A percentile compares a stretch with the other conserved stretches of the same genome.
Conservation (phyloP, 2,888 invertebrate genomes). For the Conistra vaccinii region DNA sequence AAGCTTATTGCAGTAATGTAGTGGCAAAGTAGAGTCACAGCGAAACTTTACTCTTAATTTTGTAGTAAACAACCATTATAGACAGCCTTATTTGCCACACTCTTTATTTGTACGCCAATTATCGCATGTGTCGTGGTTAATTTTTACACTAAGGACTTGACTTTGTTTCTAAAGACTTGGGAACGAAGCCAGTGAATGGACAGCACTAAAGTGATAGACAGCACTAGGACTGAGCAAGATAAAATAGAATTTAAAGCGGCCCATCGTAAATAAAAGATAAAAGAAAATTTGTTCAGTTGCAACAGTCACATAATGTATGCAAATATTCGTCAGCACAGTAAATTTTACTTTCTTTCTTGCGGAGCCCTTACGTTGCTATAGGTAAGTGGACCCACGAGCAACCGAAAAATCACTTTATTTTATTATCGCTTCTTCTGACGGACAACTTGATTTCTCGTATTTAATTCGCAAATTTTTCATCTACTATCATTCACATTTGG, state of each 20-base stretch:
- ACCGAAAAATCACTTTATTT: conserved; percentile 78
- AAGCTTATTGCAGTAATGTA: conserved; percentile 85
- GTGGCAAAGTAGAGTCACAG: conserved; percentile 90
- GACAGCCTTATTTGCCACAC: conserved; percentile 86
- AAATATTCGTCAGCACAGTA: conserved; percentile 88
- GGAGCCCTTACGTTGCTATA: conserved; percentile 90
- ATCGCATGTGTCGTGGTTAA: conserved; percentile 82
- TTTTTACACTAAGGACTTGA: conserved; percentile 62
- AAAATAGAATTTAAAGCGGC: conserved; percentile 37
- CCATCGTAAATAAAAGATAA: conserved; percentile 54
- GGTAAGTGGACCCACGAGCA: conserved; percentile 89
- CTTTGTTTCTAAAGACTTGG: conserved; percentile 53
- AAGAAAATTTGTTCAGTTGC: conserved; percentile 77
- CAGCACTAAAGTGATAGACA: conserved; percentile 57
- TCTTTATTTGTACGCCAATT: conserved; percentile 82
- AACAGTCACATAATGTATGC: conserved; percentile 77
- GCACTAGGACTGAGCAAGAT: conserved; percentile 56
- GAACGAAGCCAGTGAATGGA: conserved; percentile 48
- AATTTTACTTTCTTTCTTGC: conserved; percentile 90
- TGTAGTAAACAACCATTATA: conserved; percentile 79
- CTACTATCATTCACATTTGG: conserved; percentile 82
- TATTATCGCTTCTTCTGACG: conserved; percentile 82
- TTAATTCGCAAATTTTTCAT: conserved; percentile 82
- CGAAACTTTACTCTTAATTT: conserved; percentile 89
- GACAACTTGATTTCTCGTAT: conserved; percentile 75